Base-by-base conservation (phyloP, 2,888 invertebrate species). In the Acronicta leporina region DNA sequence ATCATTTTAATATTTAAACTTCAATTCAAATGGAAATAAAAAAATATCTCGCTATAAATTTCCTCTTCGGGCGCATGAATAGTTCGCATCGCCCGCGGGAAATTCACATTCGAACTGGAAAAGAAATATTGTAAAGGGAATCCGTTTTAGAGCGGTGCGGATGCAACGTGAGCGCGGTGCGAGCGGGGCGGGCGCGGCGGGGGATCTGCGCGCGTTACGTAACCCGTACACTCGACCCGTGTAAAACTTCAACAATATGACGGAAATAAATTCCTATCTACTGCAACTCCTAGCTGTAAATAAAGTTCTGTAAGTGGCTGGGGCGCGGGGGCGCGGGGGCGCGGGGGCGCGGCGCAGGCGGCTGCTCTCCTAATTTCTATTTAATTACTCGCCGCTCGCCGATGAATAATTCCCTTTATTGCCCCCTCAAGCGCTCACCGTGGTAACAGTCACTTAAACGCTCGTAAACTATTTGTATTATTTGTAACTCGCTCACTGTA, bases 51-150 rank as follows among this genome's bases (percentile, higher is more conserved):
- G 63, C 80, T 60, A 82, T 83, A 83, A 79, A 82, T 80, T 73
- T 63, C 64, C 73, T 73, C 70, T 58, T 64, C 68, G 56, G 61
- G 68, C 64, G 69, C 77, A 79, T 80, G 82, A 82, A 84, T 81
- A 78, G 84, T 83, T 79, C 71, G 75, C 75, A 72, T 73, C 76
- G 84, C 82, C 27, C 82, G 80, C 79, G 79, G 79, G 82, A 80
- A 77, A 79, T 81, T 81, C 80, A 79, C 80, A 81, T 82, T 81
- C 80, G 64, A 77, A 82, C 79, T 81, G 84, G 83, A 86, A 86
- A 84, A 84, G 82, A 84, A 85, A 85, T 86, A 85, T 85, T 82
- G 84, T 81, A 78, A 76, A 80, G 75, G 70, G 81, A 79, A 81
- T 80, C 79, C 84, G 77, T 77, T 84, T 80, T 79, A 77, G 75